These are phyloP conservation scores for Camptogramma bilineatum DNA, from an alignment of 2,888 invertebrate genomes.

Conservation along the genomic window DNA sequence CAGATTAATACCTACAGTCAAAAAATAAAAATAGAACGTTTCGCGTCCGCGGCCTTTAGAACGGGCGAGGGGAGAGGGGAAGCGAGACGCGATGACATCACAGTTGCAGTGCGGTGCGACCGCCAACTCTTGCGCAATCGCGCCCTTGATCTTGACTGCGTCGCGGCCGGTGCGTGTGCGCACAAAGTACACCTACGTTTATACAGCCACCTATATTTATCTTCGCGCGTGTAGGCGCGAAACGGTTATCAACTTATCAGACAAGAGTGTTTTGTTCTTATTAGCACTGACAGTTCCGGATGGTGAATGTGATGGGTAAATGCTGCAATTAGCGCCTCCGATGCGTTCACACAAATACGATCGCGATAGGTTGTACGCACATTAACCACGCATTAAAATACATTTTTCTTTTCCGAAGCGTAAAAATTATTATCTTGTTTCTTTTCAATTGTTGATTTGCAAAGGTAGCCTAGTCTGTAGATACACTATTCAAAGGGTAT, in stretches of 20 bases:
- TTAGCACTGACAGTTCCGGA: slow-evolving; percentile 65
- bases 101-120: slow-evolving; percentile 80
- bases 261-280: slow-evolving; percentile 64
- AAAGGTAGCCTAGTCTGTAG: neutral
- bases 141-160: slow-evolving; percentile 86
- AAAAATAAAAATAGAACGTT: slow-evolving; percentile 75
- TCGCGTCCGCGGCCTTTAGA: slow-evolving; percentile 75
- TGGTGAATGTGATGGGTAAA: slow-evolving; percentile 55
- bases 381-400: slow-evolving; percentile 12
- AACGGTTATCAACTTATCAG: slow-evolving; percentile 64
- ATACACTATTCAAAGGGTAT: neutral
- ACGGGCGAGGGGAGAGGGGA: slow-evolving; percentile 57
- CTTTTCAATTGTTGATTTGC: neutral
- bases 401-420: slow-evolving; percentile 14
- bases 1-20: slow-evolving; percentile 41
- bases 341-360: slow-evolving; percentile 46
- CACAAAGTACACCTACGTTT: slow-evolving; percentile 61
- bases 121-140: slow-evolving; percentile 85
- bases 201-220: slow-evolving; percentile 77
- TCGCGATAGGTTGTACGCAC: slow-evolving; percentile 9
- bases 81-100: slow-evolving; percentile 81
- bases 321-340: slow-evolving; percentile 54
- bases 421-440: slow-evolving; percentile 5
- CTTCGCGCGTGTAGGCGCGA: slow-evolving; percentile 75
- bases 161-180: slow-evolving; percentile 80